Conservation (phyloP, 2,797 vertebrate species). For the Ctenopoma kingsleyae region DNA sequence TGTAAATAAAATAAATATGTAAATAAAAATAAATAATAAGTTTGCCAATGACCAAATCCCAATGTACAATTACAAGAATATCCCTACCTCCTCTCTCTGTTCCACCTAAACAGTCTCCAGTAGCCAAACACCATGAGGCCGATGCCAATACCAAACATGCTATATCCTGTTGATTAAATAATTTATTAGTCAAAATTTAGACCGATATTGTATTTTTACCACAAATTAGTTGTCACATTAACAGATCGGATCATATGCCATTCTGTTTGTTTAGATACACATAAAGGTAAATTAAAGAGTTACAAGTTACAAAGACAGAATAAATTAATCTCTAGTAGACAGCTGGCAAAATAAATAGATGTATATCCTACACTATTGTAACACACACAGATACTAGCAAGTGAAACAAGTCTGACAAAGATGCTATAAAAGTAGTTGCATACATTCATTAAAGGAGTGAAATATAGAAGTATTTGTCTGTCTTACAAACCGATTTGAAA, state of each 20-base stretch:
- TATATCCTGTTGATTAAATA: constrained; percentile 83
- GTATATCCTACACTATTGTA: too few species aligned
- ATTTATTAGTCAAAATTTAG: background rate
- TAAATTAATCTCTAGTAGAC: accelerated
- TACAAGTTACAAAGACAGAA: background rate
- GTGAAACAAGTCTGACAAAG: background rate
- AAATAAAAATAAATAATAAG: background rate
- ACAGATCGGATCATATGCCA: background rate
- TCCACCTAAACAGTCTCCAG: constrained; percentile 89
- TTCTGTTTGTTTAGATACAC: too few species aligned
- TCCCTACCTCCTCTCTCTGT: constrained; percentile 89
- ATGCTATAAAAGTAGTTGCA: background rate
- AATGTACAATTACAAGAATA: accelerated
- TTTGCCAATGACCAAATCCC: background rate
- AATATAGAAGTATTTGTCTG: background rate
- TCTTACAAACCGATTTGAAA: too few species aligned
- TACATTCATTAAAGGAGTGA: background rate
- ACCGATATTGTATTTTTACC: background rate
- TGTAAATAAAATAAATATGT: too few species aligned
- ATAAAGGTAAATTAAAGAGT: background rate
- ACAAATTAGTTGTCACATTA: background rate
- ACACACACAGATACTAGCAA: background rate
- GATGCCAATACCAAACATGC: constrained; percentile 88
- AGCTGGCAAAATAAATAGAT: background rate
- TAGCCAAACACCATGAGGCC: constrained; percentile 87